Conservation (phyloP, 23 tunicate genomes). For the Oikopleura albicans region DNA sequence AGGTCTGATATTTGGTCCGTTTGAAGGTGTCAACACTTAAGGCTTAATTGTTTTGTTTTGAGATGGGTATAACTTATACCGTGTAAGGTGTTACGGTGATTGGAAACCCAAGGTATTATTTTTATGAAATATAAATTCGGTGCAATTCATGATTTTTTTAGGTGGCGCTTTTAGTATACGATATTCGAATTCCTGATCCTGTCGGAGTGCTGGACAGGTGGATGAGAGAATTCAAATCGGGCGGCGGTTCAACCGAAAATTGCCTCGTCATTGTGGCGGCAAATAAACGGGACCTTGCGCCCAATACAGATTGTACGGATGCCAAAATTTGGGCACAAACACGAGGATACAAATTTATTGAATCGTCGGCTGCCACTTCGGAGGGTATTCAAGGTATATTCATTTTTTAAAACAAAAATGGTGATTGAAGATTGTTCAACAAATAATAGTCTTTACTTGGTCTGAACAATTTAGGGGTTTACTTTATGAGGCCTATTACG, state of each 20-base stretch:
- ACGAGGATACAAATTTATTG: constrained; percentile 52
- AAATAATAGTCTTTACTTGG: too few species aligned
- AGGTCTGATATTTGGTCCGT: too few species aligned
- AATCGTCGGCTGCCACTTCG: constrained; percentile 76
- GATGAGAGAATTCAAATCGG: constrained; percentile 48
- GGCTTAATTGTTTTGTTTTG: too few species aligned
- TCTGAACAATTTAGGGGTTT: too few species aligned
- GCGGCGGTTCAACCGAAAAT: constrained; percentile 46
- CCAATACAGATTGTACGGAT: constrained; percentile 25
- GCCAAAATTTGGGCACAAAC: constrained; percentile 68
- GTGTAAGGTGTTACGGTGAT: too few species aligned
- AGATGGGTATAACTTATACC: too few species aligned
- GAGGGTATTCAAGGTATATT: constrained; percentile 65
- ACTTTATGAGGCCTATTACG: too few species aligned
- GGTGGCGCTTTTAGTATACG: constrained; percentile 48
- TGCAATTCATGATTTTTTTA: too few species aligned
- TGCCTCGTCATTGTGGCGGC: constrained; percentile 52
- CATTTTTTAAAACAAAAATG: too few species aligned
- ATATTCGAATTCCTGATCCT: constrained; percentile 35
- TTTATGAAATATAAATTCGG: not conserved
- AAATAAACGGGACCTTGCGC: constrained; percentile 23
- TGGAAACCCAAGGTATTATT: too few species aligned
- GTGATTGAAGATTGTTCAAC: too few species aligned
- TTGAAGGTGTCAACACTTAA: too few species aligned
- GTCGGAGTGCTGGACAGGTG: constrained; percentile 54